Percentiles rank a stretch among this genome's conserved stretches.
Evolutionary conservation across 2,113 vertebrate genomes (phyloP).

Genomic region (Tor tambroides): DNA sequence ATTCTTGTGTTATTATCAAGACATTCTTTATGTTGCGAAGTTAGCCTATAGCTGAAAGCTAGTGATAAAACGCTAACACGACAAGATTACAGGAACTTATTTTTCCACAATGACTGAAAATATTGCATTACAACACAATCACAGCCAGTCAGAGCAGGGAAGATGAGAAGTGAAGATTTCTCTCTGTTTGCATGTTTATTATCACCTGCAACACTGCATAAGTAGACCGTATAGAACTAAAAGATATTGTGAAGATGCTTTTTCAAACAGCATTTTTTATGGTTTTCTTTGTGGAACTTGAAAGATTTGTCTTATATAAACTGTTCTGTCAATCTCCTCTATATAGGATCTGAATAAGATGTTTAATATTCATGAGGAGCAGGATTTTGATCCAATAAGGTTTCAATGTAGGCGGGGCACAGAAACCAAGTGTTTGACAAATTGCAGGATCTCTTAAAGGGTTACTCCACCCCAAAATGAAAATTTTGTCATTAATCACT

Average conservation of each 20-base stretch:
- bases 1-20: constrained; percentile 23
- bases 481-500: too few species aligned
- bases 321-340: background rate
- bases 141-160: background rate
- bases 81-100: background rate
- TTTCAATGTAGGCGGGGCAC: background rate
- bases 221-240: background rate
- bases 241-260: background rate
- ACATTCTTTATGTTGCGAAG: constrained; percentile 2
- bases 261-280: background rate
- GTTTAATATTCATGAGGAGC: background rate
- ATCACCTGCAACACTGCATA: background rate
- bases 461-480: too few species aligned
- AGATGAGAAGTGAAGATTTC: background rate
- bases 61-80: background rate
- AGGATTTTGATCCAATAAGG: background rate
- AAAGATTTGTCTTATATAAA: background rate
- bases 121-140: background rate
- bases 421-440: background rate
- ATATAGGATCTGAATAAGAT: background rate
- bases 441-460: background rate
- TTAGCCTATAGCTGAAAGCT: background rate
- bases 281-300: background rate
- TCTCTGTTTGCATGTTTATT: background rate
- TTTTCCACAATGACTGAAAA: background rate